Evolutionary conservation across 2,113 vertebrate species (phyloP), one percentile per base, ranked within the genome.

Genomic region (Pleuronectes platessa): DNA sequence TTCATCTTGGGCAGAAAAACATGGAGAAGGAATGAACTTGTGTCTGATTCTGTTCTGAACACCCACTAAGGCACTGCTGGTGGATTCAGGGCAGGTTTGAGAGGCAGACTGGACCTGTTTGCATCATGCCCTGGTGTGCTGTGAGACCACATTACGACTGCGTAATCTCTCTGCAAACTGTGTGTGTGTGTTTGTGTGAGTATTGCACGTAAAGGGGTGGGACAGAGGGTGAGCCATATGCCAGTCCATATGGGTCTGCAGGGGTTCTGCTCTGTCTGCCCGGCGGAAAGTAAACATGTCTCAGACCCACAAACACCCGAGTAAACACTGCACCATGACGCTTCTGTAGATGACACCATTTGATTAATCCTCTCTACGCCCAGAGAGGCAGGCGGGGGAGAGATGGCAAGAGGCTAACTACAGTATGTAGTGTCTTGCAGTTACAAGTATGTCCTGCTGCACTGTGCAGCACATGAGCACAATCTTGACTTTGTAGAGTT

Each of bases 161-260:
- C 58, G 56, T 69, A 21, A 54, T 54, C 2, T 54, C 18, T n/a
- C 51, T 9, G 17, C 45, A 49, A 17, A 49, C 45, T 49, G 24
- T 35, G 24, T 58, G 27, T 61, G 35, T 47, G 76, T 64, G 61
- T 56, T 54, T 62, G 60, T 53, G 42, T 7, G 31, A 31, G 31
- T 65, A 62, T 18, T 80, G 61, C 26, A 66, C 13, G 58, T 69
- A 68, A 60, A 67, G 20, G 27, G 72, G 61, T 71, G 31, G 51
- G 49, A 64, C 61, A 3, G 79, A 66, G 56, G 49, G 18, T 27
- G 51, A 70, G 66, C 90, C 91, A 91, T 91, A 92, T 92, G 90
- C 83, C 77, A 64, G 81, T n/a, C 87, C 84, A 90, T 90, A 92
- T 89, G 91, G 81, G 78, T 79, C 78, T 89, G 83, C 85, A 77